These are phyloP conservation scores for Leptinotarsa juncta DNA, from an alignment of 2,888 invertebrate species.

Conservation along the genomic window DNA sequence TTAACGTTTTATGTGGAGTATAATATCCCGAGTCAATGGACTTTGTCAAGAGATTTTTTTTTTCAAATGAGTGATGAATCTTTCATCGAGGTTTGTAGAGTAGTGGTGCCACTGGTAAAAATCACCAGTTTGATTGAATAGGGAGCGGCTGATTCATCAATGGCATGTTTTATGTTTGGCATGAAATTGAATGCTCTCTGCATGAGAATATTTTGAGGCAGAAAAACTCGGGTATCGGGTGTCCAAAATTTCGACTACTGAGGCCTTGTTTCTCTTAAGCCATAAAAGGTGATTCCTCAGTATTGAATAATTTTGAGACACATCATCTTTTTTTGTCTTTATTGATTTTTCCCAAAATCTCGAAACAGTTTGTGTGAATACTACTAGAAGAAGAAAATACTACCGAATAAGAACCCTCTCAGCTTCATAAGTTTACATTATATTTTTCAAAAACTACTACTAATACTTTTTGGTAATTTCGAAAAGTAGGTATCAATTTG, in stretches of 20 bases:
- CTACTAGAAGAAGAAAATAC: too few species aligned
- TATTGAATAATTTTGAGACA: too few species aligned
- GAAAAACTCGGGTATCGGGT: neutral
- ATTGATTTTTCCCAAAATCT: too few species aligned
- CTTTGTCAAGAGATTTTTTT: conserved; percentile 17
- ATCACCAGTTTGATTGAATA: conserved; percentile 22
- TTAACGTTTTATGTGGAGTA: conserved; percentile 33
- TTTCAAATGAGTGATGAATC: conserved; percentile 24
- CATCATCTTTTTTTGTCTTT: too few species aligned
- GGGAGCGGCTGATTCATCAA: conserved; percentile 21
- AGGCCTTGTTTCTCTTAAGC: neutral
- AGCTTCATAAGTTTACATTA: too few species aligned
- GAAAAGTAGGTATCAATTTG: too few species aligned
- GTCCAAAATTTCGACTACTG: too few species aligned
- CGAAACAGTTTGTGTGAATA: too few species aligned
- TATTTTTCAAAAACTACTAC: too few species aligned
- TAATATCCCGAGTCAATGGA: conserved; percentile 28
- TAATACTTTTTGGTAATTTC: too few species aligned
- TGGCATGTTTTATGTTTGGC: conserved; percentile 4
- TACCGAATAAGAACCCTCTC: too few species aligned
- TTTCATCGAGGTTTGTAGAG: conserved; percentile 22
- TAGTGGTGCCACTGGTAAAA: conserved; percentile 11
- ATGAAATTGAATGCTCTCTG: neutral
- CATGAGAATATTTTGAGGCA: neutral
- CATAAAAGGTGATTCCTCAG: too few species aligned